Conservation (phyloP, 2,888 invertebrate genomes). For the Vesta saturnalis region DNA sequence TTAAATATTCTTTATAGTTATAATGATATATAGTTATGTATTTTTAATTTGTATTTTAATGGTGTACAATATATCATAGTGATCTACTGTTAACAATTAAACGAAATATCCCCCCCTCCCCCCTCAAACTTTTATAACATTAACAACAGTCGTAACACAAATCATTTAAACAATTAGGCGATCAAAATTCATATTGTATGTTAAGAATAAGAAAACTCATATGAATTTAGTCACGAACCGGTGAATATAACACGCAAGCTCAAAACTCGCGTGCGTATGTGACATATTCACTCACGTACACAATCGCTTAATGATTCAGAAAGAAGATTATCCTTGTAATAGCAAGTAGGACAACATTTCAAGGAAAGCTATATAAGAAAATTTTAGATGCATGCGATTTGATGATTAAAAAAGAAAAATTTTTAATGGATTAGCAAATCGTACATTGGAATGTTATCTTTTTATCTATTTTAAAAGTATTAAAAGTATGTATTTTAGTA, state of each 20-base stretch:
- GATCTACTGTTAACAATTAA: constrained; percentile 10
- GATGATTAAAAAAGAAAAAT: constrained; percentile 7
- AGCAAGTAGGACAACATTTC: constrained; percentile 15
- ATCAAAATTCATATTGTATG: constrained; percentile 55
- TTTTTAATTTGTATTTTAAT: neutral
- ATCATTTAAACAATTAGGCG: constrained; percentile 57
- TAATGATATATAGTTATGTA: neutral
- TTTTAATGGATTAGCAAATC: neutral
- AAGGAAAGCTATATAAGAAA: constrained; percentile 22
- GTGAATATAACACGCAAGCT: constrained; percentile 39
- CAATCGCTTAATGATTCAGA: constrained; percentile 48
- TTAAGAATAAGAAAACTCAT: constrained; percentile 52
- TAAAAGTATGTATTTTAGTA: too few relatives aligned
- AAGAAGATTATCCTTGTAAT: constrained; percentile 25
- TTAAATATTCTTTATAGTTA: too few relatives aligned
- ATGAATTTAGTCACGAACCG: constrained; percentile 52
- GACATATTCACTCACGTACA: constrained; percentile 56
- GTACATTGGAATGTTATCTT: neutral
- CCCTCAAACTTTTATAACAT: constrained; percentile 20
- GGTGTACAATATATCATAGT: neutral
- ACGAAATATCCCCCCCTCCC: constrained; percentile 17
- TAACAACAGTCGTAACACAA: constrained; percentile 44
- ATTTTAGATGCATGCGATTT: constrained; percentile 10
- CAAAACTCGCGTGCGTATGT: constrained; percentile 56
- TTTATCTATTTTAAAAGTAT: neutral